These are phyloP conservation scores for Cabera pusaria DNA, from an alignment of 2,888 invertebrate species.

Conservation along the genomic window DNA sequence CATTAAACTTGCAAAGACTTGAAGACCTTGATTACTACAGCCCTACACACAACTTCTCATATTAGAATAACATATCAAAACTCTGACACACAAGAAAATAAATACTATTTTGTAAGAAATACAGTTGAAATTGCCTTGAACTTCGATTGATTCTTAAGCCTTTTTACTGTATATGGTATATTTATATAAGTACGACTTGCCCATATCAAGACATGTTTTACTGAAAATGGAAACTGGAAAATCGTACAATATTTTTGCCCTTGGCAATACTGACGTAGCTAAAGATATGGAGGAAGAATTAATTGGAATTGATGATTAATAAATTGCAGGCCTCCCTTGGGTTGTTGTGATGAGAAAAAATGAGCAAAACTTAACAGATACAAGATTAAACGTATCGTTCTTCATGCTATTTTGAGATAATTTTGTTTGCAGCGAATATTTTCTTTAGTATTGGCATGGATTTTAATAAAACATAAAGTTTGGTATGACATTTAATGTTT, in stretches of 20 bases:
- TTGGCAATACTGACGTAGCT: conserved; percentile 70
- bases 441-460: no score
- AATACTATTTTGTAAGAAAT: conserved; percentile 7
- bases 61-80: conserved; percentile 37
- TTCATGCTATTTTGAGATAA: no score
- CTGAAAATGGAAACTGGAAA: conserved; percentile 82
- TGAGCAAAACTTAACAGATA: no score
- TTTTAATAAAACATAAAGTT: no score
- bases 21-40: conserved; percentile 72
- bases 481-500: no score
- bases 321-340: not conserved
- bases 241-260: conserved; percentile 57
- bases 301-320: conserved; percentile 3
- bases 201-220: conserved; percentile 65
- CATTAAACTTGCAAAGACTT: conserved; percentile 69
- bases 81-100: conserved; percentile 31
- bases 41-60: conserved; percentile 40
- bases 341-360: no score
- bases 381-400: no score
- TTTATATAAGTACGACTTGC: conserved; percentile 48
- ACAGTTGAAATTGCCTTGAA: conserved; percentile 24
- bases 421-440: no score
- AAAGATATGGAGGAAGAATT: no score
- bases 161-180: conserved; percentile 15
- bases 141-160: conserved; percentile 24